Evolutionary conservation across 1,140 invertebrate genomes (phyloP).

Genomic region (Sitobion miscanthi): DNA sequence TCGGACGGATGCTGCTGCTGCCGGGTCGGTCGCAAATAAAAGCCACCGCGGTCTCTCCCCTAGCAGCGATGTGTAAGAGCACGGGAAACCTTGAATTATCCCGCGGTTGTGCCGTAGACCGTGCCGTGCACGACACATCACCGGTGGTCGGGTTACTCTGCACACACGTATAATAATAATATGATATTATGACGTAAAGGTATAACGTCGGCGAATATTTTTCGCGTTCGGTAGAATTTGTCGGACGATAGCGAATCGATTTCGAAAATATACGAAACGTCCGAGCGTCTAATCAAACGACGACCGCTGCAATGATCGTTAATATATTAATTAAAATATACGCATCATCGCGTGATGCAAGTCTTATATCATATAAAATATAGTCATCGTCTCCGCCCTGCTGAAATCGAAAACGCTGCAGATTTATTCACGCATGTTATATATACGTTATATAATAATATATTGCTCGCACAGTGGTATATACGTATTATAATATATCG

Average conservation of each 20-base stretch:
- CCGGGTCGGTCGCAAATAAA: not conserved
- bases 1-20: slow-evolving; percentile 4
- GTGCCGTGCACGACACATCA: not conserved
- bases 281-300: not conserved
- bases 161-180: not conserved
- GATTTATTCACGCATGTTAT: not conserved
- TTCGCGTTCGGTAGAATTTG: not conserved
- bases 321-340: not conserved
- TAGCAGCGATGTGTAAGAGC: slow-evolving; percentile 40
- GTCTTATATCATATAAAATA: not conserved
- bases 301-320: not conserved
- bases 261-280: not conserved
- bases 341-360: not conserved
- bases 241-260: not conserved
- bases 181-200: not conserved
- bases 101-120: not conserved
- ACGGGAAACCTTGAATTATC: slow-evolving; percentile 24
- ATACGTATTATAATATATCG: not conserved
- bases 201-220: not conserved
- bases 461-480: not conserved
- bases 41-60: not conserved
- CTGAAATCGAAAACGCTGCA: not conserved
- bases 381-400: not conserved
- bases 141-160: slow-evolving; percentile 3
- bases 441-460: not conserved